A percentile compares a stretch with the other conserved stretches of the same genome.
Conservation (phyloP, 2,888 invertebrate species). For the Arge pagana region DNA sequence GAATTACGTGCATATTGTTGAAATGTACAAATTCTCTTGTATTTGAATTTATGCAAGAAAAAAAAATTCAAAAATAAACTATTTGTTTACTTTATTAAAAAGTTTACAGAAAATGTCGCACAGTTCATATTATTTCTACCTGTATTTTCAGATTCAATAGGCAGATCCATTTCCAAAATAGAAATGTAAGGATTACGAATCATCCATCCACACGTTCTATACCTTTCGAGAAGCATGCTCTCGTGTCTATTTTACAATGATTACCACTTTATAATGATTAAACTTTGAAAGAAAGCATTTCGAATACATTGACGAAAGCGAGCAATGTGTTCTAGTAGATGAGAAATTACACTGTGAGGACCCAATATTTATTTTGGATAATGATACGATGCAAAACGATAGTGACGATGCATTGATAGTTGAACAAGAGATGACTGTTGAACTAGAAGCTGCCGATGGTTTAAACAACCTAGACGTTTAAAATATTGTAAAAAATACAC, state of each 20-base stretch:
- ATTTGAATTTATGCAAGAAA: background rate
- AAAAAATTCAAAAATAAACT: background rate
- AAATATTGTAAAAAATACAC: no score
- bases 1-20: no score
- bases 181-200: constrained; percentile 31
- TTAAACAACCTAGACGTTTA: no score
- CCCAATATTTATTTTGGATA: constrained; percentile 15
- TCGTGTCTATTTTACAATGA: constrained; percentile 26
- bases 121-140: background rate
- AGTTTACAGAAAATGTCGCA: background rate
- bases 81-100: background rate
- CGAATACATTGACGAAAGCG: constrained; percentile 9
- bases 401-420: constrained; percentile 17
- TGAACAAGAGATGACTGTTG: constrained; percentile 28
- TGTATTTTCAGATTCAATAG: constrained; percentile 29
- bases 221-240: constrained; percentile 33
- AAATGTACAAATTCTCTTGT: background rate
- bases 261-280: no score
- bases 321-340: constrained; percentile 15
- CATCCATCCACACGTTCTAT: constrained; percentile 29
- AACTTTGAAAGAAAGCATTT: constrained; percentile 33
- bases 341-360: constrained; percentile 12
- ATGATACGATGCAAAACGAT: constrained; percentile 19
- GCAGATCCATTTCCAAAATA: constrained; percentile 29
- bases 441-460: constrained; percentile 6